A percentile compares a stretch with the other conserved stretches of the same genome.
Evolutionary conservation across 1,140 invertebrate species (phyloP).

Genomic region (Drosophila bocki): DNA sequence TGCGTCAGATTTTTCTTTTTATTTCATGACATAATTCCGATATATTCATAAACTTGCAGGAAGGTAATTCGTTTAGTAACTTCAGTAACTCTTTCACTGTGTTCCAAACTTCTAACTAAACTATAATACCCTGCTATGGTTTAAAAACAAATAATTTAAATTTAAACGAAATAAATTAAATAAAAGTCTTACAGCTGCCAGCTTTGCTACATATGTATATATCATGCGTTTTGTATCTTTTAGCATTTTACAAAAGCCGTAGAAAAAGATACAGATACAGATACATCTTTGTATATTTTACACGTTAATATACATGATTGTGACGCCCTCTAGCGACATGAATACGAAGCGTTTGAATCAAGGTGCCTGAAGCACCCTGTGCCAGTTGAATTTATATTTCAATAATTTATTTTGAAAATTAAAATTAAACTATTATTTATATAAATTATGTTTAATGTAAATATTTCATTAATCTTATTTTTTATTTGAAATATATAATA

Average conservation of each 20-base stretch:
- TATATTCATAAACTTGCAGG: not conserved
- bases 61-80: too few relatives aligned
- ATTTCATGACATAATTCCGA: not conserved
- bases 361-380: not conserved
- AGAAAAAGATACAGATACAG: too few relatives aligned
- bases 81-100: too few relatives aligned
- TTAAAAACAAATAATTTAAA: not conserved
- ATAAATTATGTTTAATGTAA: too few relatives aligned
- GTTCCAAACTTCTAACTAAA: not conserved
- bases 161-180: not conserved
- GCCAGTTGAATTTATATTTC: too few relatives aligned
- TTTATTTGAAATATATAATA: too few relatives aligned
- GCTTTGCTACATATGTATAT: not conserved
- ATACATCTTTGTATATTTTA: not conserved
- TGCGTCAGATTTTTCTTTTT: rapidly evolving
- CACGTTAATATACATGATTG: not conserved
- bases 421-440: not conserved
- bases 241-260: not conserved
- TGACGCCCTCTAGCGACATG: not conserved
- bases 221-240: not conserved
- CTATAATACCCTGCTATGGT: too few relatives aligned
- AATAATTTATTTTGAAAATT: not conserved
- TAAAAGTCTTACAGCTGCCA: not conserved
- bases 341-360: not conserved
- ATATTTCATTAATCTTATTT: too few relatives aligned